These are phyloP conservation scores for Hydrotaea cyrtoneurina DNA, from an alignment of 2,888 invertebrate species.

Conservation along the genomic window DNA sequence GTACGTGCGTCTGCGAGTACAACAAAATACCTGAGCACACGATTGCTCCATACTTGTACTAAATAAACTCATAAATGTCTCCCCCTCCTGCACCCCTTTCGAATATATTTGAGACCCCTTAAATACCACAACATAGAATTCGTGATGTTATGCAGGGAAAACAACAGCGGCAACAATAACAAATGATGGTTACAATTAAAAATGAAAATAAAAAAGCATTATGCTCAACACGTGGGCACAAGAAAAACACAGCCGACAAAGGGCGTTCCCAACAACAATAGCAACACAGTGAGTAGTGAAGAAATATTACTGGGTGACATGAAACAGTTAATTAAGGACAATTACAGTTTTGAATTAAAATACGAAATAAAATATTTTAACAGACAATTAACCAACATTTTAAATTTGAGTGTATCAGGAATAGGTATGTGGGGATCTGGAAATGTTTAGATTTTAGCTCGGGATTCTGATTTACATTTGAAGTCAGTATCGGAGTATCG, in stretches of 20 bases:
- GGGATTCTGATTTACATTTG: too few species aligned
- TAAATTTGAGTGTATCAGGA: too few species aligned
- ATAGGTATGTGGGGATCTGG: too few species aligned
- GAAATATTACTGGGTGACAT: too few species aligned
- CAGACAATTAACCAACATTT: too few species aligned
- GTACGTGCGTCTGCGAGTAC: background rate
- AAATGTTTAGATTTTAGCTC: too few species aligned
- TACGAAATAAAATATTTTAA: too few species aligned
- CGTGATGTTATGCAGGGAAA: background rate
- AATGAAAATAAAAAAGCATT: background rate
- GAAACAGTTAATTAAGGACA: too few species aligned
- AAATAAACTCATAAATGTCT: background rate
- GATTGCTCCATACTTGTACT: constrained; percentile 1
- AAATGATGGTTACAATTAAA: background rate
- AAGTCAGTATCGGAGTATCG: too few species aligned
- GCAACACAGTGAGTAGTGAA: too few species aligned
- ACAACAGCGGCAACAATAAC: background rate
- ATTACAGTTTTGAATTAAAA: too few species aligned
- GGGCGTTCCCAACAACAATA: too few species aligned
- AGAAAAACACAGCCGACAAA: background rate
- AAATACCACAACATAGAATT: background rate
- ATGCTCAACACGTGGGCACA: background rate
- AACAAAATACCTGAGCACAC: background rate
- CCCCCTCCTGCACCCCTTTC: background rate
- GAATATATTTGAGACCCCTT: background rate